Base-by-base conservation (phyloP, 2,113 vertebrate species). In the Halichoeres trimaculatus region DNA sequence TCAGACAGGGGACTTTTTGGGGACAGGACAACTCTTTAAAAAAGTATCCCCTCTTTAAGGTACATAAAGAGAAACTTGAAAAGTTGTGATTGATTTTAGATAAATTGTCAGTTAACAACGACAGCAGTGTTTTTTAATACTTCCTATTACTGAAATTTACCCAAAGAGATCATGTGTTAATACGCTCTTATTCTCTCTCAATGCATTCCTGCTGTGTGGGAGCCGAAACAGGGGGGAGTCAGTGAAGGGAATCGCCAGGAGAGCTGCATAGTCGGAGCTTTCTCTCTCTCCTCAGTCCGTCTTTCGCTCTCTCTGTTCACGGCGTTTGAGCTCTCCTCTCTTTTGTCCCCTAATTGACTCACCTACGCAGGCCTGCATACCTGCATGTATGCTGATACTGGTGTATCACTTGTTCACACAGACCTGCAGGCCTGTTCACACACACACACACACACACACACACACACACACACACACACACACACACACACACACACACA, bases 131-230 rank as follows among this genome's bases (percentile, higher is more conserved):
- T 23, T 48, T 51, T 5, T 54, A 20, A 45, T 66, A 20, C 34
- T 67, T 41, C 69, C 34, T 24, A 62, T 10, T 36, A n/a, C 43
- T 52, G 62, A 67, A 70, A 67, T 40, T 26, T 23, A 74, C 30
- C 40, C 58, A 26, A 35, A 35, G 64, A 53, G 24, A 26, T 30
- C 30, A 30, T 30, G 30, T 30, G 30, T 30, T 4, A 30, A 30
- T 4, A 30, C 30, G 70, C 13, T 64, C 34, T 43, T 12, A 14
- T 13, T 14, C 41, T 16, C 41, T 16, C 41, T 16, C 41, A 88
- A 82, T 78, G 82, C 90, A 92, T 93, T 94, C 88, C 79, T 84
- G 78, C 79, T 81, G 84, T 88, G 85, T 94, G 90, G 90, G 92
- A 93, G 91, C 88, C 73, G 70, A 82, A 78, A 78, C 30, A 57